Conservation (phyloP, 2,888 invertebrate species). For the Drosophila testacea region DNA sequence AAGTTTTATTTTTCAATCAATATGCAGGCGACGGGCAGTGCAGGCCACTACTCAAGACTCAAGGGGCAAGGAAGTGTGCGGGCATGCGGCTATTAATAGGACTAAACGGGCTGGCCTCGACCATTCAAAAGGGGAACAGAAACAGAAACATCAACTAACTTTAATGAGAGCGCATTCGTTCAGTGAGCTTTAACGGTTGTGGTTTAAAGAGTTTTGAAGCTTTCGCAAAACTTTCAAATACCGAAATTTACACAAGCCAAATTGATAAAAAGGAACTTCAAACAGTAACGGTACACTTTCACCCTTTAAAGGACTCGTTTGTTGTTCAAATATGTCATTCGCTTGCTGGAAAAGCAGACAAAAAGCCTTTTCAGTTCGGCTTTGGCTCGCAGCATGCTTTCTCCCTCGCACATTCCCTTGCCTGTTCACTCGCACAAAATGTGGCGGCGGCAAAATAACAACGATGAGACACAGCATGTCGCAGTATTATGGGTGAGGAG, state of each 20-base stretch:
- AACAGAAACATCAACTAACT: conserved; percentile 44
- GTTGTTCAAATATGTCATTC: conserved; percentile 74
- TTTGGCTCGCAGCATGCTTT: conserved; percentile 24
- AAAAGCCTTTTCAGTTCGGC: conserved; percentile 20
- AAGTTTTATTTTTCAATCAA: conserved; percentile 59
- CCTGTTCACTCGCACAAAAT: conserved; percentile 46
- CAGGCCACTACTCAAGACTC: conserved; percentile 21
- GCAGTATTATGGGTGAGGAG: conserved; percentile 42
- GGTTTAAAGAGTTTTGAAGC: conserved; percentile 52
- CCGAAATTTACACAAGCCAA: conserved; percentile 31
- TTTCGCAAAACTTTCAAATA: conserved; percentile 44
- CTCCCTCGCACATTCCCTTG: conserved; percentile 14
- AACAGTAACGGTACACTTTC: conserved; percentile 58
- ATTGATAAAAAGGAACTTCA: conserved; percentile 18
- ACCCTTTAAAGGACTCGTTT: conserved; percentile 74
- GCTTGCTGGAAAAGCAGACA: conserved; percentile 19
- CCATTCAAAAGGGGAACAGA: conserved; percentile 18
- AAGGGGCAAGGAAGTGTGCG: conserved; percentile 39
- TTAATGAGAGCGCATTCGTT: conserved; percentile 57
- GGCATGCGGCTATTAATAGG: conserved; percentile 60
- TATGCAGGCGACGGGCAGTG: conserved; percentile 57
- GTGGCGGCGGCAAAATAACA: conserved; percentile 75
- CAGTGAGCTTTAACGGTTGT: conserved; percentile 43
- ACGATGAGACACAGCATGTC: conserved; percentile 71
- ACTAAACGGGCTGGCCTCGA: conserved; percentile 30